Base-by-base conservation (phyloP, 2,888 invertebrate genomes). In the Clepsis dumicolana region DNA sequence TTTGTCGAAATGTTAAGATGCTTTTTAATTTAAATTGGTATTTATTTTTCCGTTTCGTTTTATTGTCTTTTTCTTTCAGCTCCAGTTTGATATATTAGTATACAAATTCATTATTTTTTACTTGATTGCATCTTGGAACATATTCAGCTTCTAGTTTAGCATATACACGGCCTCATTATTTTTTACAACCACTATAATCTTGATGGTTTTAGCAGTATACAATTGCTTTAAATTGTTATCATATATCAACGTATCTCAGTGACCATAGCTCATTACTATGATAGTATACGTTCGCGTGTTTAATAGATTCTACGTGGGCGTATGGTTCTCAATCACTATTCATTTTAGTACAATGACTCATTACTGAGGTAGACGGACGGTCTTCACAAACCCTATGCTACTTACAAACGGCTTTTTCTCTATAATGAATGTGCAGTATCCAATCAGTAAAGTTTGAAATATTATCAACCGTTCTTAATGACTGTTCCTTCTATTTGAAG, bases 271-370 rank as follows among this genome's bases (percentile, higher is more conserved):
- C 56, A 80, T 83, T 82, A 81, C 75, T 66, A 68, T 71, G 73
- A 76, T 64, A 63, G 64, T 62, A 65, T 52, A 48, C 60, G 65
- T 41, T 41, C 74, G 66, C 73, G 73, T 75, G 61, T 67, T 77
- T 82, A 82, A 85, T 83, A 81, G 79, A 80, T 79, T 80, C 76
- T 61, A 74, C 76, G 86, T 87, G 78, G 88, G 88, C 82, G 88
- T 81, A 71, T 56, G 74, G 77, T 81, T 81, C 86, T 86, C 85
- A 86, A 87, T 86, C 81, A 78, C 73, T 77, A 77, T 75, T 86
- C 81, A 78, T 73, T 77, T 77, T 74, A 73, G 74, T 76, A 87
- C 87, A 86, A 87, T 87, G 87, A 86, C 79, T 87, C 86, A 84
- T 87, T 87, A 85, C 75, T 66, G 78, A 74, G 73, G 63, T 71